A percentile compares a stretch with the other conserved stretches of the same genome.
These are phyloP conservation scores for Ecdyonurus torrentis DNA, from an alignment of 2,888 invertebrate species.

Conservation along the genomic window DNA sequence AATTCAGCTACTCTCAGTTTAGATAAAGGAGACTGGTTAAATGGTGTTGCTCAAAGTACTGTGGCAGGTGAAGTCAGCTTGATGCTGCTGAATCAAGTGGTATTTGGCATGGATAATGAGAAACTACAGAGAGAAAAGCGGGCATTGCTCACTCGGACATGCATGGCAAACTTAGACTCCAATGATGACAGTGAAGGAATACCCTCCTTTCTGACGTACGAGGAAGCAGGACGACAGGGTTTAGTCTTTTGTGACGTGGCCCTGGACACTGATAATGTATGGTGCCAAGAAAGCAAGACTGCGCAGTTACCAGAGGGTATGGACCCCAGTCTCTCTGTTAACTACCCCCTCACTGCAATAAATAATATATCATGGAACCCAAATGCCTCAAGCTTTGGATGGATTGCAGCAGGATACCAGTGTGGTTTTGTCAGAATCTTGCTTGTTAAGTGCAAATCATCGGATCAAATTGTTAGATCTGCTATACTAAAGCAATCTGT, in stretches of 20 bases:
- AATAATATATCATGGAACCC: conserved; percentile 29
- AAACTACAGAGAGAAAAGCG: background rate
- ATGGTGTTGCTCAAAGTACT: conserved; percentile 32
- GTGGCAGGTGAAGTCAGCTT: conserved; percentile 32
- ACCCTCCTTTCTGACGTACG: background rate
- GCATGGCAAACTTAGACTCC: background rate
- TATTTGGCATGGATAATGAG: conserved; percentile 11
- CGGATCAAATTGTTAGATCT: background rate
- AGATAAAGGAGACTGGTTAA: conserved; percentile 29
- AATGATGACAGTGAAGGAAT: background rate
- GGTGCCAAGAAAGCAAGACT: background rate
- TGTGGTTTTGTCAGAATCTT: conserved; percentile 26
- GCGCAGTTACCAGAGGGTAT: background rate
- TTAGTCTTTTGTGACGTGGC: background rate
- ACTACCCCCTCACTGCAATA: background rate
- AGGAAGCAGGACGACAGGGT: background rate
- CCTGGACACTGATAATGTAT: background rate
- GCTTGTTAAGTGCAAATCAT: background rate
- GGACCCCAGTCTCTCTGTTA: background rate
- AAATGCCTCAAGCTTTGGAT: conserved; percentile 28
- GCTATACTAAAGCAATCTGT: too few species aligned
- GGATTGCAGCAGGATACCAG: conserved; percentile 28
- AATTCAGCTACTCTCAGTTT: background rate
- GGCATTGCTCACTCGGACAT: background rate
- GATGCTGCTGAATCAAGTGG: conserved; percentile 28